phyloP scores from a whole-genome alignment of 2,113 vertebrate species.

The Nannobrachium achirus region DNA sequence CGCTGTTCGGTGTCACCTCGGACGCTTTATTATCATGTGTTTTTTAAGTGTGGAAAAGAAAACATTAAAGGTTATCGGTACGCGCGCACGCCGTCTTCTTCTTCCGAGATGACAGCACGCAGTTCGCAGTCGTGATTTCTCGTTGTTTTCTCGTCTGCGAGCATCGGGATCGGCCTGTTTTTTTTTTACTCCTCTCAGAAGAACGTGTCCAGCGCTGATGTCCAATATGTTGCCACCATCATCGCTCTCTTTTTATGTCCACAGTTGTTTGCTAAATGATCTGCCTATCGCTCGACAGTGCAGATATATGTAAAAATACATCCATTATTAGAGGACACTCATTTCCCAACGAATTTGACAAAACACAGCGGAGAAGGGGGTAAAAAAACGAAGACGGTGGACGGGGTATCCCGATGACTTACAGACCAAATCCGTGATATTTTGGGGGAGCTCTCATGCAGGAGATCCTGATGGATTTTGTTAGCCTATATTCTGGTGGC shows the following conservation, averaged over 20 bases:
- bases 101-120: too few relatives aligned
- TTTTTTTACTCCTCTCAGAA: slow-evolving; percentile 61
- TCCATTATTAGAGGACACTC: slow-evolving; percentile 57
- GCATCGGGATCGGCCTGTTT: slow-evolving; percentile 52
- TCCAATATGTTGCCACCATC: slow-evolving; percentile 69
- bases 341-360: slow-evolving; percentile 36
- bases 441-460: slow-evolving; percentile 49
- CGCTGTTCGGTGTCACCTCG: background rate
- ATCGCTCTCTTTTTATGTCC: slow-evolving; percentile 51
- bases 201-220: slow-evolving; percentile 45
- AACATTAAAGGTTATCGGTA: slow-evolving; percentile 16
- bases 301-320: slow-evolving; percentile 32
- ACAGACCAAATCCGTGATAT: slow-evolving; percentile 61
- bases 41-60: slow-evolving; percentile 22
- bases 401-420: slow-evolving; percentile 58
- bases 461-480: slow-evolving; percentile 65
- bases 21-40: slow-evolving; percentile 21
- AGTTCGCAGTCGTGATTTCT: background rate
- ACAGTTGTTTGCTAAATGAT: slow-evolving; percentile 62
- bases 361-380: background rate
- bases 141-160: slow-evolving; percentile 6
- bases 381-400: slow-evolving; percentile 2
- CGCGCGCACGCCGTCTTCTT: too few relatives aligned
- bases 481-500: slow-evolving; percentile 39
- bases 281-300: slow-evolving; percentile 44